These are phyloP conservation scores for Labia minor DNA, from an alignment of 2,888 invertebrate genomes.

Conservation along the genomic window DNA sequence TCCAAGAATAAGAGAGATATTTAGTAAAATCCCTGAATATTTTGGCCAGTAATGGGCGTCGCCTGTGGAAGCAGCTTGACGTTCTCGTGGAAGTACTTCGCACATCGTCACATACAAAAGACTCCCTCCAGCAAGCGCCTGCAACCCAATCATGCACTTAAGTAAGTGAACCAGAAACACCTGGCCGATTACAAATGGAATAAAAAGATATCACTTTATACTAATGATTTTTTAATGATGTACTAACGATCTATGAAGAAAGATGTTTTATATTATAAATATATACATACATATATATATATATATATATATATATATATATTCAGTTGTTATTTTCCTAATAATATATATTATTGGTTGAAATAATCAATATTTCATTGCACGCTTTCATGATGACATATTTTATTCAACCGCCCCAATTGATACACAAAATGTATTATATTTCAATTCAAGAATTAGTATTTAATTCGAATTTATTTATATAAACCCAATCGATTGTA, in stretches of 20 bases:
- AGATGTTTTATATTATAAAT: conserved; percentile 17
- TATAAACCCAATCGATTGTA: no score
- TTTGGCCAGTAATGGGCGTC: not conserved
- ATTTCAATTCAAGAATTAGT: no score
- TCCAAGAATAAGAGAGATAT: not conserved
- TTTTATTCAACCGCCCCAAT: no score
- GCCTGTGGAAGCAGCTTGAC: conserved; percentile 30
- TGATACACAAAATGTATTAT: no score
- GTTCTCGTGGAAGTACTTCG: conserved; percentile 64
- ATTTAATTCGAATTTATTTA: no score
- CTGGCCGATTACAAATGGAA: conserved; percentile 21
- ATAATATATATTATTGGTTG: no score
- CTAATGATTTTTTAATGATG: not conserved
- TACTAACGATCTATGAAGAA: not conserved
- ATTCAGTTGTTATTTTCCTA: no score
- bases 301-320: no score
- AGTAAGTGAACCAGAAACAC: conserved; percentile 24
- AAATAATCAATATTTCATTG: no score
- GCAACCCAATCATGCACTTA: conserved; percentile 27
- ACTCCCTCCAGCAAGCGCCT: conserved; percentile 65
- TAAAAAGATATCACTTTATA: not conserved
- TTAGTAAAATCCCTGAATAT: not conserved
- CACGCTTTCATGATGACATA: no score
- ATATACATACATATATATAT: conserved; percentile 16
- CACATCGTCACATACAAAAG: conserved; percentile 65